A percentile compares a stretch with the other conserved stretches of the same genome.
Evolutionary conservation across 1,140 invertebrate genomes (phyloP).

Genomic region (Penaeus japonicus): DNA sequence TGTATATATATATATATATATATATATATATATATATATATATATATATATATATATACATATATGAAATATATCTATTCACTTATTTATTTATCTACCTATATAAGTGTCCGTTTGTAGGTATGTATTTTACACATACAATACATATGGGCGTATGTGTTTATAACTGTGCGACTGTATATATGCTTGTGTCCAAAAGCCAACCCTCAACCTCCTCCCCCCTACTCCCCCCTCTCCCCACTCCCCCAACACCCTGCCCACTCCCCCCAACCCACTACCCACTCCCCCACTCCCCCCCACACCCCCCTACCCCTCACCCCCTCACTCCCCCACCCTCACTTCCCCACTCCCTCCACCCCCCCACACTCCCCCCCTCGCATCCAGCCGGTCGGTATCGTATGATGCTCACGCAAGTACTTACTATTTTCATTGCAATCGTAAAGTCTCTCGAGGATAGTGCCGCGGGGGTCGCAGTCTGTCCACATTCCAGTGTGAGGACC

Average conservation of each 20-base stretch:
- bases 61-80: neutral
- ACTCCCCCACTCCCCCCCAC: no score
- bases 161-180: neutral
- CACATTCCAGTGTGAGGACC: no score
- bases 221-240: neutral
- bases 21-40: constrained; percentile 12
- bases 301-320: no score
- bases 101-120: neutral
- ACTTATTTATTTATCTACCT: neutral
- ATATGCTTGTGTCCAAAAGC: neutral
- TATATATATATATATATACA: constrained; percentile 2
- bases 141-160: neutral
- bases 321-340: no score
- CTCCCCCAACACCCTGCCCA: neutral
- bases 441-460: no score
- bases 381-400: no score
- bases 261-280: neutral
- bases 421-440: no score
- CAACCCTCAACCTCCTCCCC: neutral
- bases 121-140: neutral
- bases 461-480: no score
- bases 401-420: no score
- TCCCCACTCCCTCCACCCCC: no score
- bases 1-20: neutral
- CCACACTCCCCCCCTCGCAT: no score